A percentile compares a stretch with the other conserved stretches of the same genome.
Evolutionary conservation across 2,888 invertebrate species (phyloP).

Genomic region (Empis stercorea): DNA sequence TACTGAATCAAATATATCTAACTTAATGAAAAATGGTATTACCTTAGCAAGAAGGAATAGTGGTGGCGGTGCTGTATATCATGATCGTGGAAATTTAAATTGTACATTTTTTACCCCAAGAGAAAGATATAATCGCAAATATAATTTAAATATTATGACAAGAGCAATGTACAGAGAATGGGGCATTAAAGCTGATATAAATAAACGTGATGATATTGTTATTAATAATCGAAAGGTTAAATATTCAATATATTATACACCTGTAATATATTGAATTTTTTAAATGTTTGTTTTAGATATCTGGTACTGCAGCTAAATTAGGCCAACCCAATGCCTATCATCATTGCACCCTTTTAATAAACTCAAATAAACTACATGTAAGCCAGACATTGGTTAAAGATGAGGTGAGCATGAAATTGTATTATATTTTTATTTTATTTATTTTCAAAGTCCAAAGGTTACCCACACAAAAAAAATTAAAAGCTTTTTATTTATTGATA

Average conservation of each 20-base stretch:
- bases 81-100: constrained; percentile 88
- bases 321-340: constrained; percentile 87
- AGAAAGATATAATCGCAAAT: constrained; percentile 68
- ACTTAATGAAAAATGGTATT: constrained; percentile 52
- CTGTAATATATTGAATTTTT: not conserved
- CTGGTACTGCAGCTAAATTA: constrained; percentile 90
- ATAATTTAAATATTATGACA: constrained; percentile 78
- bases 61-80: constrained; percentile 94
- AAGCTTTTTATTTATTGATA: too few relatives aligned
- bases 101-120: constrained; percentile 81
- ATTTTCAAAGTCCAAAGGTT: not conserved
- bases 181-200: constrained; percentile 62
- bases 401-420: constrained; percentile 44
- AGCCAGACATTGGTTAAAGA: constrained; percentile 58
- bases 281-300: constrained; percentile 52
- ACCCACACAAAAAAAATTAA: not conserved
- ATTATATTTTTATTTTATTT: not conserved
- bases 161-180: constrained; percentile 71
- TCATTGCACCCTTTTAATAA: constrained; percentile 88
- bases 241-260: not conserved
- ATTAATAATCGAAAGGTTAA: constrained; percentile 49
- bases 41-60: constrained; percentile 79
- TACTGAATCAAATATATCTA: constrained; percentile 71
- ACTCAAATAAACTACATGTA: constrained; percentile 65
- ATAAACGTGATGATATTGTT: constrained; percentile 75